Evolutionary conservation across 2,797 vertebrate species (phyloP), one percentile per base, ranked within the genome.

Genomic region (Premnoplex brunnescens): DNA sequence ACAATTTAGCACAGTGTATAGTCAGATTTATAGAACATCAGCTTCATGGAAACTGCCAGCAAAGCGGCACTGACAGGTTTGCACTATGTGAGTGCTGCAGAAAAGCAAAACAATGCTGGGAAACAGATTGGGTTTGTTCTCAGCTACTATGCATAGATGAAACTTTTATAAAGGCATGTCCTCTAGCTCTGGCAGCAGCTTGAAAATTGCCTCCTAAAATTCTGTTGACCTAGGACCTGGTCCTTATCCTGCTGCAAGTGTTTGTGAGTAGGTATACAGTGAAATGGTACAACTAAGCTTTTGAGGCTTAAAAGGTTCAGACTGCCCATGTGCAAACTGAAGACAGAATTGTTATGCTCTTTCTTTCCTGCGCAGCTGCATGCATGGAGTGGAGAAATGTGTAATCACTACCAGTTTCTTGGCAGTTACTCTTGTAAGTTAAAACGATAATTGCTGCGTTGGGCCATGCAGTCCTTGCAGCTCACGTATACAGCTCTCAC

Each of bases 1-100:
- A 93, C 91, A 84, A 82, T 86, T 95, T 96, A 96, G 85, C 91
- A 82, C 67, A 82, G 82, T 9, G 46, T 84, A 91, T 55, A 92
- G 56, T 86, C 94, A 95, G 58, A 93, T 95, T 94, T 95, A 91
- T 92, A 96, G 91, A 96, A 96, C 95, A 89, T 71, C 63, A 87
- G 80, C 94, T 97, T 96, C 51, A 89, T 82, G 89, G 93, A 96
- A 97, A 95, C 85, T 85, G 94, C 85, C 83, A 60, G 82, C 71
- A 92, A 78, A 81, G 69, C 2, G 0, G 80, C 88, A 83, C 69
- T 78, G 80, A 75, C 1, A 14, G 89, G 58, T 85, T 87, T 86
- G 89, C 62, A 58, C 89, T 87, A 64, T 91, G 71, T 77, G 75
- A 94, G 67, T 81, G 14, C 83, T 66, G 80, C 89, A 96, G 85